A percentile compares a stretch with the other conserved stretches of the same genome.
Conservation (phyloP, 2,113 vertebrate species). For the Apteryx mantelli region DNA sequence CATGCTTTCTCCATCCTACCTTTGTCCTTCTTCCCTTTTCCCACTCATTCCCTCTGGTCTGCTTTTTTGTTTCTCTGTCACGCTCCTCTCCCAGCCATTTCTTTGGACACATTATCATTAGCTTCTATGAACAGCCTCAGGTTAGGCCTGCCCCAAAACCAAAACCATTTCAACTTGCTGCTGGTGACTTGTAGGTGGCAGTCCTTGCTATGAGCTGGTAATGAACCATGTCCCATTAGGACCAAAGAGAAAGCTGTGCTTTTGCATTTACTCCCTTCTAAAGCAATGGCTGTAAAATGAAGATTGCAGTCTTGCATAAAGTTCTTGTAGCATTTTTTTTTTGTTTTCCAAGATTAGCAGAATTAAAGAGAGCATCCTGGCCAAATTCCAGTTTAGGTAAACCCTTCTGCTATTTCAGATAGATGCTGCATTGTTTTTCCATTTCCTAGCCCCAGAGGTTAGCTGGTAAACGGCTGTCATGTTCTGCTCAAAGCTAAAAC, state of each 20-base stretch:
- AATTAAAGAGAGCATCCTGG: constrained; percentile 9
- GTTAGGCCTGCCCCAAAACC: not conserved
- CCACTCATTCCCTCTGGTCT: rapidly evolving
- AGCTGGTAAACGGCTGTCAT: not conserved
- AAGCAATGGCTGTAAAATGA: constrained; percentile 5
- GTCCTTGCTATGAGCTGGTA: not conserved
- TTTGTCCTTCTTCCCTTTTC: not conserved
- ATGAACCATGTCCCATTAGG: not conserved
- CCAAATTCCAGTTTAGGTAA: constrained; percentile 14
- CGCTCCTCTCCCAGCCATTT: not conserved
- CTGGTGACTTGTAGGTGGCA: not conserved
- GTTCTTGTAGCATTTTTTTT: not conserved
- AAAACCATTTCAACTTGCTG: not conserved
- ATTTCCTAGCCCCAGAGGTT: constrained; percentile 13
- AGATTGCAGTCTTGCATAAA: constrained; percentile 19
- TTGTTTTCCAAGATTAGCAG: not conserved
- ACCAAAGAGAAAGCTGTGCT: not conserved
- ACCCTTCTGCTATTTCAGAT: constrained; percentile 36
- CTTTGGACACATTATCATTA: not conserved
- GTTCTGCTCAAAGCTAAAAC: not conserved
- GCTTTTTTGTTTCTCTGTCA: not conserved
- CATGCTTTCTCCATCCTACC: not conserved
- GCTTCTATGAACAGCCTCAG: not conserved
- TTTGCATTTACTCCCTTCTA: not conserved
- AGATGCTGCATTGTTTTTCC: constrained; percentile 4